Evolutionary conservation across 2,888 invertebrate species (phyloP).

Genomic region (Hydroisotoma schaefferi): DNA sequence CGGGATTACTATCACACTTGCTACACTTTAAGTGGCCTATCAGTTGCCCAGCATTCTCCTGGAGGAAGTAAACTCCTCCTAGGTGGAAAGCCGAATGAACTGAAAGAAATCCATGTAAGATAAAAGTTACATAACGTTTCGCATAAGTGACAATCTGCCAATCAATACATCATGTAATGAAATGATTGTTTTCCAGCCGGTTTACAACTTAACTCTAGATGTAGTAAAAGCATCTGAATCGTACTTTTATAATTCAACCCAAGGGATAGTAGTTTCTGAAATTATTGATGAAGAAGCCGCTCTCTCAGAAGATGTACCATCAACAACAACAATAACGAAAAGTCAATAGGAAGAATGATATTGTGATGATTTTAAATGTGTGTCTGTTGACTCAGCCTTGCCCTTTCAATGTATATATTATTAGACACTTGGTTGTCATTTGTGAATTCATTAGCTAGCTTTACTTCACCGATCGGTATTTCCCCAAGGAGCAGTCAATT

Average conservation of each 20-base stretch:
- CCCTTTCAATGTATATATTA: too few species aligned
- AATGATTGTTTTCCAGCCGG: conserved; percentile 65
- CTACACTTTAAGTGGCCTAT: conserved; percentile 89
- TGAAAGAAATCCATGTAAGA: conserved; percentile 50
- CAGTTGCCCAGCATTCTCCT: conserved; percentile 78
- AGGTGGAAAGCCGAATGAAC: conserved; percentile 31
- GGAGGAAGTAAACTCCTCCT: conserved; percentile 50
- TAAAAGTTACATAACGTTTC: conserved; percentile 57
- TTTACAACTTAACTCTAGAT: conserved; percentile 76
- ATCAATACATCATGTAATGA: too few species aligned
- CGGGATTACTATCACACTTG: conserved; percentile 96
- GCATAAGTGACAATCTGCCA: conserved; percentile 55
- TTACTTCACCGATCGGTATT: too few species aligned
- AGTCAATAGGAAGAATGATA: too few species aligned
- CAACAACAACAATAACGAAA: too few species aligned
- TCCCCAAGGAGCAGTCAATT: too few species aligned
- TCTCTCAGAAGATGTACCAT: too few species aligned
- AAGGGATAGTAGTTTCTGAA: conserved; percentile 15
- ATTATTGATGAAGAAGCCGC: too few species aligned
- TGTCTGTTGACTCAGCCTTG: too few species aligned
- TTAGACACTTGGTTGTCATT: too few species aligned
- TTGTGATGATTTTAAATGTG: too few species aligned
- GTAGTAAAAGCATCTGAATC: conserved; percentile 54
- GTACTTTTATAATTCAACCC: conserved; percentile 38
- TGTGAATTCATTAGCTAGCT: too few species aligned